Percentiles rank a stretch among this genome's conserved stretches.
Evolutionary conservation across 2,888 invertebrate species (phyloP).

Genomic region (Tipula confusa): DNA sequence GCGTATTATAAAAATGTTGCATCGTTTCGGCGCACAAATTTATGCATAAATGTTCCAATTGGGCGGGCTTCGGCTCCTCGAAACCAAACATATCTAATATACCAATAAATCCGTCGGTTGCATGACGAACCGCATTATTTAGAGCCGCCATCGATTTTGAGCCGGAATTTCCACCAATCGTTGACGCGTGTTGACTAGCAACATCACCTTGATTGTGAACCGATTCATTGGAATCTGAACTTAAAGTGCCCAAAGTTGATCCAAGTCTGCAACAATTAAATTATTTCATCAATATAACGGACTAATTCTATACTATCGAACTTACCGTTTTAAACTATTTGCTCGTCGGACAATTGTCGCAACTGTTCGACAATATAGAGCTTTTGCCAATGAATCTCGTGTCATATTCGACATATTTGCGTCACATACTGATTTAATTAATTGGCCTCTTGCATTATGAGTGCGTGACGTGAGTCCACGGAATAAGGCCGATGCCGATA

Average conservation of each 20-base stretch:
- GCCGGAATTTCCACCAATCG: conserved; percentile 72
- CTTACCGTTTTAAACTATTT: conserved; percentile 74
- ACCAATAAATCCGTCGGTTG: conserved; percentile 92
- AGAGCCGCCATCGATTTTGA: conserved; percentile 88
- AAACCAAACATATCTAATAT: conserved; percentile 97
- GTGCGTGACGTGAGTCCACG: conserved; percentile 80
- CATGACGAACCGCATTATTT: conserved; percentile 87
- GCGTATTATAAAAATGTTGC: conserved; percentile 97
- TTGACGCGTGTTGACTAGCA: conserved; percentile 79
- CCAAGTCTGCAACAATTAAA: conserved; percentile 52
- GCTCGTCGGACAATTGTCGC: conserved; percentile 90
- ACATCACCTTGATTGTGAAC: conserved; percentile 83
- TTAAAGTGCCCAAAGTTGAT: conserved; percentile 77
- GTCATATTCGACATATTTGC: conserved; percentile 83
- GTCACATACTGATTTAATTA: conserved; percentile 76
- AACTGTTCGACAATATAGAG: conserved; percentile 89
- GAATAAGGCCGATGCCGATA: conserved; percentile 49
- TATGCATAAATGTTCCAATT: conserved; percentile 89
- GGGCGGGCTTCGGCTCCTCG: conserved; percentile 85
- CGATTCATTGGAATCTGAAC: conserved; percentile 88
- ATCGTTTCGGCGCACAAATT: conserved; percentile 95
- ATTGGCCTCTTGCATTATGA: conserved; percentile 70
- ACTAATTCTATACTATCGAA: not conserved
- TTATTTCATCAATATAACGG: not conserved
- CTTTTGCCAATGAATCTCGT: conserved; percentile 85